A percentile compares a stretch with the other conserved stretches of the same genome.
These are phyloP conservation scores for Synergus gifuensis DNA, from an alignment of 2,888 invertebrate species.

Conservation along the genomic window DNA sequence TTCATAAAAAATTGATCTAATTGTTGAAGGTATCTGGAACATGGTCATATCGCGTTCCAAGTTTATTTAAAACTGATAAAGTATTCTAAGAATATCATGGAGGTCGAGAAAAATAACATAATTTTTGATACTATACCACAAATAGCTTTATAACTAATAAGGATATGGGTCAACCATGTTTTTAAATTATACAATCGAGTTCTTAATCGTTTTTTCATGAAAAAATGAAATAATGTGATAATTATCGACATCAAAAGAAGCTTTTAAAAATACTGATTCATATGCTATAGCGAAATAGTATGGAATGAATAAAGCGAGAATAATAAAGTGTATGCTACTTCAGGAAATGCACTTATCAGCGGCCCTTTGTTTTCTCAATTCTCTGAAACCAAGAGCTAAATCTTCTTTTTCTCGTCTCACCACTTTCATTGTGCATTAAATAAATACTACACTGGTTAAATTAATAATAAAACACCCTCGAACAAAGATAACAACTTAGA, in stretches of 20 bases:
- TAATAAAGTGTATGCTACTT: conserved; percentile 45
- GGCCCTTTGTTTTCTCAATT: conserved; percentile 62
- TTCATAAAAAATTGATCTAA: conserved; percentile 35
- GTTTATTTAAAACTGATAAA: conserved; percentile 53
- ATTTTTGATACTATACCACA: conserved; percentile 13
- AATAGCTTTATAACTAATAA: conserved; percentile 30
- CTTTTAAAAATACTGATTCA: conserved; percentile 9
- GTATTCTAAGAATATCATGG: conserved; percentile 49
- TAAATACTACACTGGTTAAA: not conserved
- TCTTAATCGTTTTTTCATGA: not conserved
- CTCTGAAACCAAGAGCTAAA: conserved; percentile 56
- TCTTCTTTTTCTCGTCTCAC: conserved; percentile 46
- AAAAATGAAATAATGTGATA: not conserved
- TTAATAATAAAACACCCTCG: not conserved
- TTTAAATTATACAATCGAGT: conserved; percentile 23
- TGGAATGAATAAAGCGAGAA: conserved; percentile 51
- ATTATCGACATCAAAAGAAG: conserved; percentile 2
- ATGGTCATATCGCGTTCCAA: conserved; percentile 48
- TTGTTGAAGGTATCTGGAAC: conserved; percentile 53
- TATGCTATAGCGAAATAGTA: conserved; percentile 58
- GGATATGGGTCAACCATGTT: conserved; percentile 24
- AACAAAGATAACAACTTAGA: not conserved
- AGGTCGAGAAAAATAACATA: conserved; percentile 49
- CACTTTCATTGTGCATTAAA: conserved; percentile 40
- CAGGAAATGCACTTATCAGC: conserved; percentile 63